Evolutionary conservation across 2,888 invertebrate species (phyloP).

Genomic region (Helleia helle): DNA sequence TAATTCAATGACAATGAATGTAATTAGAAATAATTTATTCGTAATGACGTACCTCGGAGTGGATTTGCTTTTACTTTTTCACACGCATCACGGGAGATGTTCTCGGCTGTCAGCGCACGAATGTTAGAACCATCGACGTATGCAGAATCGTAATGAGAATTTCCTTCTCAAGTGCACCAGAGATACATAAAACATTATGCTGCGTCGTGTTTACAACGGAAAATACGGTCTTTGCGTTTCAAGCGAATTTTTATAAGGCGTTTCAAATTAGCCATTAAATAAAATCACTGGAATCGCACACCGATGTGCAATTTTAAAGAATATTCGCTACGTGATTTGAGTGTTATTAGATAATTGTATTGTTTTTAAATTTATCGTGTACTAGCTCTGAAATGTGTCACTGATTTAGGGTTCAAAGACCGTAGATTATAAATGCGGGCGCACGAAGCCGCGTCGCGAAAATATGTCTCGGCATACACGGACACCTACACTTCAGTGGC

Average conservation of each 20-base stretch:
- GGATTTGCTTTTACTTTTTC: constrained; percentile 58
- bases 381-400: constrained; percentile 37
- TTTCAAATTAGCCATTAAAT: constrained; percentile 48
- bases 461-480: constrained; percentile 59
- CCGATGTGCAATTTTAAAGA: constrained; percentile 25
- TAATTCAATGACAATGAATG: neutral
- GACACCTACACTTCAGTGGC: constrained; percentile 41
- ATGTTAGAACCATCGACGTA: constrained; percentile 56
- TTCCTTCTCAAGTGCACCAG: constrained; percentile 56
- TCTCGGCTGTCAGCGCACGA: constrained; percentile 57
- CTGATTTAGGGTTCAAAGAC: constrained; percentile 55
- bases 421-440: constrained; percentile 60
- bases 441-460: constrained; percentile 54
- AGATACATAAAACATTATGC: constrained; percentile 63
- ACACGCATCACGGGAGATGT: constrained; percentile 57
- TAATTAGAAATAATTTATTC: constrained; percentile 1
- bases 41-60: constrained; percentile 13
- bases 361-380: constrained; percentile 10
- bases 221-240: constrained; percentile 53
- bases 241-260: constrained; percentile 43
- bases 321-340: constrained; percentile 24
- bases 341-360: constrained; percentile 16
- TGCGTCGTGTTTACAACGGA: constrained; percentile 66
- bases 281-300: constrained; percentile 28
- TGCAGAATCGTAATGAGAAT: constrained; percentile 67